Conservation (phyloP, 2,113 vertebrate genomes). For the Dasyornis broadbenti region DNA sequence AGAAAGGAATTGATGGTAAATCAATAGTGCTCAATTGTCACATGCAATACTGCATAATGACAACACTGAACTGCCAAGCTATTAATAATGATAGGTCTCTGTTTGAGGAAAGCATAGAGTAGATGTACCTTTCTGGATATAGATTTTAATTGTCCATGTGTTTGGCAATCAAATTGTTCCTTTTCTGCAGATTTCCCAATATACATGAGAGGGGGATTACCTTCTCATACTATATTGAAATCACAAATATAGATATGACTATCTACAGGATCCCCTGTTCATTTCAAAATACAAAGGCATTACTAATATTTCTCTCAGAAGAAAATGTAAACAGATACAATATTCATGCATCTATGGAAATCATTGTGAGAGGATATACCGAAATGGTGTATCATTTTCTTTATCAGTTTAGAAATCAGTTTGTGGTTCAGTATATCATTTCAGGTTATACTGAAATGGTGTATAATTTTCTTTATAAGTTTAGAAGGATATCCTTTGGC, state of each 20-base stretch:
- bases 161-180: neutral
- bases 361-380: neutral
- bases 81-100: neutral
- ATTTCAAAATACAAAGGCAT: neutral
- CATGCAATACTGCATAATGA: neutral
- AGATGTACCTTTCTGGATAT: neutral
- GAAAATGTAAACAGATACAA: neutral
- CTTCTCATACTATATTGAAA: neutral
- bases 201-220: neutral
- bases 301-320: neutral
- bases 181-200: neutral
- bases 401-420: neutral
- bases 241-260: neutral
- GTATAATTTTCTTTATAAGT: neutral
- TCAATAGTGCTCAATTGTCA: slow-evolving; percentile 34
- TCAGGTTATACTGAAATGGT: neutral
- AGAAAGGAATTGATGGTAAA: slow-evolving; percentile 27
- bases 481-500: neutral
- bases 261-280: neutral
- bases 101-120: neutral
- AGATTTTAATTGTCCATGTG: neutral
- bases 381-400: neutral
- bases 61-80: neutral
- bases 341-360: neutral
- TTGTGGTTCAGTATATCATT: too few relatives aligned